Evolutionary conservation across 2,888 invertebrate species (phyloP).

Genomic region (Mycalesis mineus): DNA sequence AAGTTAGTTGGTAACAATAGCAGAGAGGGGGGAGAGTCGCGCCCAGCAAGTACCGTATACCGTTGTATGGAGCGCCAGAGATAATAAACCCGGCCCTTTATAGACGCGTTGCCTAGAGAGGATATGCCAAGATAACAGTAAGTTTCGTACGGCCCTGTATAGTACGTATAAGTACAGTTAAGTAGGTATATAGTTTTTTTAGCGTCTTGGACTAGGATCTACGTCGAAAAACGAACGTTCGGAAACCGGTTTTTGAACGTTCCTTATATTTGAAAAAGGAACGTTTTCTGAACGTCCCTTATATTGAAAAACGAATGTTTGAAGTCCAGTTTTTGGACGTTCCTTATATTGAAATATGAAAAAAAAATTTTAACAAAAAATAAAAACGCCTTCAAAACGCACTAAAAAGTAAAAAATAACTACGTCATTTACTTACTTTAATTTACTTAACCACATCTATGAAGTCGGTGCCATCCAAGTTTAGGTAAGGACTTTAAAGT

Average conservation of each 20-base stretch:
- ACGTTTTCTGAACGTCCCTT: too few relatives aligned
- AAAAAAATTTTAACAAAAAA: too few relatives aligned
- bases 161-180: conserved; percentile 52
- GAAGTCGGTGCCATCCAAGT: too few relatives aligned
- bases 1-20: conserved; percentile 67
- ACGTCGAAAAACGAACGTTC: conserved; percentile 23
- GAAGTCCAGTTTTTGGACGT: conserved; percentile 11
- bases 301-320: conserved; percentile 22
- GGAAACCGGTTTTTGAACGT: conserved; percentile 13
- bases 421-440: too few relatives aligned
- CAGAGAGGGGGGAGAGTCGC: conserved; percentile 73
- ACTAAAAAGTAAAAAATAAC: too few relatives aligned
- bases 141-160: conserved; percentile 74
- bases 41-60: conserved; percentile 63
- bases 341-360: conserved; percentile 19
- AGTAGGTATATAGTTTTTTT: conserved; percentile 51
- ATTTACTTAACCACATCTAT: too few relatives aligned
- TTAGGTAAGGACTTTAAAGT: too few relatives aligned
- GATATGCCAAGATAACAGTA: conserved; percentile 80
- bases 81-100: conserved; percentile 61
- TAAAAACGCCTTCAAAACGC: too few relatives aligned
- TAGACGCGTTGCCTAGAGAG: conserved; percentile 75
- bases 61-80: conserved; percentile 34
- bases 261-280: not conserved
- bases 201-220: conserved; percentile 50